Percentiles rank a stretch among this genome's conserved stretches.
Evolutionary conservation across 2,113 vertebrate species (phyloP).

Genomic region (Bostrychus sinensis): DNA sequence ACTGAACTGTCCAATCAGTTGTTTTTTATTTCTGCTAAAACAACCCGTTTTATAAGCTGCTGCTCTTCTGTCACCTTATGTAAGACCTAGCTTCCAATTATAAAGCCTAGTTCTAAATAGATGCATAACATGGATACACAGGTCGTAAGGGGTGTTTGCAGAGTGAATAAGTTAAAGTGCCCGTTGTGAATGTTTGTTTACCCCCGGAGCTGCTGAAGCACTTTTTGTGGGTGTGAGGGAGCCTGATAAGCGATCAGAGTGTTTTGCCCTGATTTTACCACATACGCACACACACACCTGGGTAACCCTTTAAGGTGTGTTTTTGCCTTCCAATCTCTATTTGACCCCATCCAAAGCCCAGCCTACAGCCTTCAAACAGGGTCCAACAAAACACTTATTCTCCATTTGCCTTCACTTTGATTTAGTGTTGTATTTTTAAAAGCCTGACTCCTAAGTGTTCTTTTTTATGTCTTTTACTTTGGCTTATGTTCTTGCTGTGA

Average conservation of each 20-base stretch:
- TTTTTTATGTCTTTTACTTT: slow-evolving; percentile 27
- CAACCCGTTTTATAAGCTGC: slow-evolving; percentile 23
- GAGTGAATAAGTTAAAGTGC: slow-evolving; percentile 57
- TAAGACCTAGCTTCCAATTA: background rate
- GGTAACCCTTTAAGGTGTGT: slow-evolving; percentile 46
- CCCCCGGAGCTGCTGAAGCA: slow-evolving; percentile 68
- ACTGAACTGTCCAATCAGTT: background rate
- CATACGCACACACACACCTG: slow-evolving; percentile 28
- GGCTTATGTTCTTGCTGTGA: slow-evolving; percentile 42
- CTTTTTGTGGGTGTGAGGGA: slow-evolving; percentile 45
- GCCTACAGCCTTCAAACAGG: slow-evolving; percentile 65
- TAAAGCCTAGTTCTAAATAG: background rate
- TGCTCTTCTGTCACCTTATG: slow-evolving; percentile 8
- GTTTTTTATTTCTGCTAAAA: slow-evolving; percentile 18
- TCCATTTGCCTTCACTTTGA: slow-evolving; percentile 41
- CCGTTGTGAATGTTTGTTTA: slow-evolving; percentile 73
- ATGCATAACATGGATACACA: slow-evolving; percentile 21
- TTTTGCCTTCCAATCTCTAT: slow-evolving; percentile 56
- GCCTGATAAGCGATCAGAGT: slow-evolving; percentile 36
- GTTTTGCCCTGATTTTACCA: slow-evolving; percentile 42
- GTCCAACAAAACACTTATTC: slow-evolving; percentile 49
- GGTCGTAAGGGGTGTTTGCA: slow-evolving; percentile 40
- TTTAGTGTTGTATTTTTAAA: slow-evolving; percentile 47
- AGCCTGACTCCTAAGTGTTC: slow-evolving; percentile 37
- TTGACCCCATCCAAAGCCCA: slow-evolving; percentile 50